These are phyloP conservation scores for Eptatretus atami DNA, from an alignment of 2,797 vertebrate species.

Conservation along the genomic window DNA sequence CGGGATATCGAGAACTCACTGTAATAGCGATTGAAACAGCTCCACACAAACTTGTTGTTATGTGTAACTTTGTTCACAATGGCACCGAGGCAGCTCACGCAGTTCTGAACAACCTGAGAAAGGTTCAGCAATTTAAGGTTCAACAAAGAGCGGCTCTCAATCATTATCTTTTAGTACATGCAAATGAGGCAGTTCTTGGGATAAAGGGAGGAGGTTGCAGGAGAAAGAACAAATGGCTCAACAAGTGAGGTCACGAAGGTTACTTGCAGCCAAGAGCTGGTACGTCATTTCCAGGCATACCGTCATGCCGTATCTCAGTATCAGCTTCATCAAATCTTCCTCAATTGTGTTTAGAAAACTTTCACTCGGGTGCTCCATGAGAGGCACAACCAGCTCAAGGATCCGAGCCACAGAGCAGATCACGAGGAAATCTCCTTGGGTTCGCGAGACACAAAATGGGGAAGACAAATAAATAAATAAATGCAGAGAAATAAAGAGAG, in stretches of 20 bases:
- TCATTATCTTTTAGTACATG: not conserved
- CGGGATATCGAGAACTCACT: slow-evolving; percentile 23
- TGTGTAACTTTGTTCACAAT: slow-evolving; percentile 88
- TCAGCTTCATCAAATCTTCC: slow-evolving; percentile 96
- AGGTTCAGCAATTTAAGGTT: not conserved
- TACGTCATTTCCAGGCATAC: slow-evolving; percentile 17
- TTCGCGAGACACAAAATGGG: slow-evolving; percentile 17
- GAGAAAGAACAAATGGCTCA: not conserved
- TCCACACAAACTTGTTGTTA: slow-evolving; percentile 95
- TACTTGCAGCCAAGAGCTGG: too few species aligned
- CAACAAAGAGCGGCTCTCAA: slow-evolving; percentile 5
- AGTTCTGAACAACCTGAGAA: slow-evolving; percentile 63
- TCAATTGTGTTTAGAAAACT: slow-evolving; percentile 78
- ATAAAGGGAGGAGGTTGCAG: not conserved
- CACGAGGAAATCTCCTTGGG: slow-evolving; percentile 85
- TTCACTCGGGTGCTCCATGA: slow-evolving; percentile 79
- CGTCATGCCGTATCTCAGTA: slow-evolving; percentile 96
- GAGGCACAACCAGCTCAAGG: slow-evolving; percentile 59
- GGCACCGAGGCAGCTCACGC: slow-evolving; percentile 80
- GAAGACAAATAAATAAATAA: not conserved
- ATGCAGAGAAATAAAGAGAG: not conserved
- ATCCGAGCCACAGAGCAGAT: slow-evolving; percentile 97
- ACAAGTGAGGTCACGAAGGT: not conserved
- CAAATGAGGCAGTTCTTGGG: not conserved
- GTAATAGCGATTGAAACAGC: slow-evolving; percentile 92